Evolutionary conservation across 2,888 invertebrate genomes (phyloP).

Genomic region (Volucella bombylans): DNA sequence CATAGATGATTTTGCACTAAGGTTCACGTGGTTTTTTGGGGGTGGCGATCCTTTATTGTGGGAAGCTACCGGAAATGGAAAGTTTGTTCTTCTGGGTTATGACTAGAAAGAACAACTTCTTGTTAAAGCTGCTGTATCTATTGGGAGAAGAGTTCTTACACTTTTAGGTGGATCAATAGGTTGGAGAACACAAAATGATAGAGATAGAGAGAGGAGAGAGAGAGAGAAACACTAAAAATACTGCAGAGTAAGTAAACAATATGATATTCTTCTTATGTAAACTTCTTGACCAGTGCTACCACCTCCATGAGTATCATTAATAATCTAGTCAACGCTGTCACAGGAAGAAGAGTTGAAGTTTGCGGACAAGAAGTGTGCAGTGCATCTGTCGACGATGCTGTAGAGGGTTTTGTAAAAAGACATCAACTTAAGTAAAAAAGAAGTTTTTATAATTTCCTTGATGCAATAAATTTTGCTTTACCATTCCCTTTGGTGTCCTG

Average conservation of each 20-base stretch:
- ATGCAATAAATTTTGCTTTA: constrained; percentile 50
- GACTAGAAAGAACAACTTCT: constrained; percentile 30
- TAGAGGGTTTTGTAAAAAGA: constrained; percentile 3
- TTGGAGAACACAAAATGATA: background rate
- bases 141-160: background rate
- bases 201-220: no score
- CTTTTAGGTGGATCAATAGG: constrained; percentile 5
- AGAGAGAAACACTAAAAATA: background rate
- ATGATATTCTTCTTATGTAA: constrained; percentile 40
- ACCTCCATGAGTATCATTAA: constrained; percentile 47
- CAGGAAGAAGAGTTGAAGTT: constrained; percentile 12
- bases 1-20: constrained; percentile 53
- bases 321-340: constrained; percentile 40
- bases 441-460: constrained; percentile 40
- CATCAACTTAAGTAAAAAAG: constrained; percentile 29
- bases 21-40: constrained; percentile 42
- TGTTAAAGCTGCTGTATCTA: constrained; percentile 1
- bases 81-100: constrained; percentile 34
- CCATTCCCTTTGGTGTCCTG: constrained; percentile 27
- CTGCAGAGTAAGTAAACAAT: constrained; percentile 31
- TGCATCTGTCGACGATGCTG: background rate
- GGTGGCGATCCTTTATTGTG: background rate
- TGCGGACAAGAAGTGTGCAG: background rate
- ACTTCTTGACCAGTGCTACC: constrained; percentile 51
- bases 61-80: constrained; percentile 21